Base-by-base conservation (phyloP, 2,113 vertebrate species). In the Perca schrenkii region DNA sequence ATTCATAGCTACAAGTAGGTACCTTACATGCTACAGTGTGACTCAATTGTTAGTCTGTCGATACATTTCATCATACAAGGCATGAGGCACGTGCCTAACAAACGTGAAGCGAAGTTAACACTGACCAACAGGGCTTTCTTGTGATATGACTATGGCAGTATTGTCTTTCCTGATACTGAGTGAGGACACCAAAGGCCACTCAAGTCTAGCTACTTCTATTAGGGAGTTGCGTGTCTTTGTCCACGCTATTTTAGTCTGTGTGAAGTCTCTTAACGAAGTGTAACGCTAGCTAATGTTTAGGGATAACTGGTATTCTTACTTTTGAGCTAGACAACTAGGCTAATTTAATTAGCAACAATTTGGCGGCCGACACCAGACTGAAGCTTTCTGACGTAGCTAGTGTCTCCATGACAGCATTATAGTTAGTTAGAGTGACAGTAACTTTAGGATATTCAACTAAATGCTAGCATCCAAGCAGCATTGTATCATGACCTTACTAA, bases 391-490 rank as follows among this genome's bases (percentile, higher is more conserved):
- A 53, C 12, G 1, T 61, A 57, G 11, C 8, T 28, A 28, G 31
- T 34, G 19, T 16, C 8, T n/a, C 28, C 3, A 25, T 13, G 31
- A 28, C 61, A 31, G 53, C 8, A 25, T 47, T 79, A 25, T n/a
- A 54, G 31, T 62, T 28, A 25, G 10, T 10, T 40, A 66, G 2
- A 50, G 53, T 13, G 46, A 34, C n/a, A 68, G 22, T 14, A 52
- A 63, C 58, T 77, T 47, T 1, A 53, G 67, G 10, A 52, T 8
- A 34, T 34, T 65, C 16, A 63, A 43, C 14, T n/a, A 12, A 53
- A 82, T n/a, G 36, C 57, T 71, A 73, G 56, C 50, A 16, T 11
- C 34, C 21, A 28, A 50, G 31, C 22, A 53, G n/a, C n/a, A 25
- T 15, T 5, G 47, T 3, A 43, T 15, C 31, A 8, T 7, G 4